Conservation (phyloP, 2,797 vertebrate genomes). For the Pelodytes ibericus region DNA sequence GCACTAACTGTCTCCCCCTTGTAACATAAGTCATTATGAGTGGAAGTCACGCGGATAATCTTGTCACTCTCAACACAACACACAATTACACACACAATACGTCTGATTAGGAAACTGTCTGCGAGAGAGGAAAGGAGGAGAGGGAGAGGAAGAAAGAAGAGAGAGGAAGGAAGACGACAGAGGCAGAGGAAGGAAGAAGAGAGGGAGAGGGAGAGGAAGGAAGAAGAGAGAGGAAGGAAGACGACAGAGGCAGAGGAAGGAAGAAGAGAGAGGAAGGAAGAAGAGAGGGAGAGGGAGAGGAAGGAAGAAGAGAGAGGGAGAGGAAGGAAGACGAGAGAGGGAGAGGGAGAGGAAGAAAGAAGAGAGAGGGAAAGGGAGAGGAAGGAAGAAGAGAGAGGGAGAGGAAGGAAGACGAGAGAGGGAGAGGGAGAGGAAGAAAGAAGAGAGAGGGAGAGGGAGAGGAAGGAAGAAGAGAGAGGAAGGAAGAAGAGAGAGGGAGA, state of each 20-base stretch:
- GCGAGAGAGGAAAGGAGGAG: neutral
- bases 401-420: neutral
- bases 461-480: neutral
- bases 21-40: neutral
- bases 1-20: neutral
- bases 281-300: neutral
- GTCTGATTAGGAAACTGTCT: constrained; percentile 23
- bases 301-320: neutral
- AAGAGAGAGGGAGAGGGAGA: neutral
- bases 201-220: constrained; percentile 1
- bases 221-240: neutral
- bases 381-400: neutral
- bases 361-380: neutral
- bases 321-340: neutral
- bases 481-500: neutral
- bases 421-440: neutral
- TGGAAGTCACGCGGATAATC: constrained; percentile 3
- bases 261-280: neutral
- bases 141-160: neutral
- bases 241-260: neutral
- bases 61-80: neutral
- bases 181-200: neutral
- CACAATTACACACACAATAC: constrained; percentile 39
- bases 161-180: neutral
- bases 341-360: neutral